phyloP scores from a whole-genome alignment of 1,140 invertebrate genomes.

The Cotesia chilonis region DNA sequence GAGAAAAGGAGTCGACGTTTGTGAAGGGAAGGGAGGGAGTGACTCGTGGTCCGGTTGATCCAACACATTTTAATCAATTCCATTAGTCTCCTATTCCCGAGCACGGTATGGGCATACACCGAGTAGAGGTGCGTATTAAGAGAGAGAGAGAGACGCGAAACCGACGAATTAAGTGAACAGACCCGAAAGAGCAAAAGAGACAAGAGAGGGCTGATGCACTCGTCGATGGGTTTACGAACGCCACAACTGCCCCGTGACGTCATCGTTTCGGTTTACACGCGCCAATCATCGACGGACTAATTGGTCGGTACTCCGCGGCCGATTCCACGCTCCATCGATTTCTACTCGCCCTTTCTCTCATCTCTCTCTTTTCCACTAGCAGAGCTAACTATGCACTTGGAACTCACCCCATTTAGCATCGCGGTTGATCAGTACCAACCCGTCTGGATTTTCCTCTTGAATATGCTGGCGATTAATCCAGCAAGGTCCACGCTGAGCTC shows the following conservation, averaged over 20 bases:
- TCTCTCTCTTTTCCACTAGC: not conserved
- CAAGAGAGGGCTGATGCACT: constrained; percentile 49
- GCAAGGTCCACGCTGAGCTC: constrained; percentile 27
- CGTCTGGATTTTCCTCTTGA: constrained; percentile 49
- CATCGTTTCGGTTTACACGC: constrained; percentile 63
- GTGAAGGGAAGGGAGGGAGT: constrained; percentile 24
- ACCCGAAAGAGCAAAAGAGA: constrained; percentile 34
- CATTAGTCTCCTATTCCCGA: constrained; percentile 61
- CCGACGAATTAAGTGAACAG: constrained; percentile 23
- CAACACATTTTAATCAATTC: constrained; percentile 67
- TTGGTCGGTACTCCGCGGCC: constrained; percentile 58
- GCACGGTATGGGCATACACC: constrained; percentile 33
- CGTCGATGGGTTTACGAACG: constrained; percentile 34
- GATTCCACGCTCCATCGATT: constrained; percentile 60
- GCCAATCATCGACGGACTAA: constrained; percentile 62
- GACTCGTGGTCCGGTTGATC: constrained; percentile 57
- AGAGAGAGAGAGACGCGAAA: constrained; percentile 18
- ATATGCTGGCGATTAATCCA: constrained; percentile 52
- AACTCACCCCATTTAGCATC: not conserved
- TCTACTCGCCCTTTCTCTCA: constrained; percentile 28
- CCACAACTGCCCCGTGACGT: constrained; percentile 50
- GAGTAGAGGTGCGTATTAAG: constrained; percentile 21
- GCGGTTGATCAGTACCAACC: constrained; percentile 38
- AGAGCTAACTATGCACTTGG: constrained; percentile 39
- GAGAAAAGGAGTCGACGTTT: constrained; percentile 33